phyloP scores from a whole-genome alignment of 2,888 invertebrate genomes.

The Neria commutata region DNA sequence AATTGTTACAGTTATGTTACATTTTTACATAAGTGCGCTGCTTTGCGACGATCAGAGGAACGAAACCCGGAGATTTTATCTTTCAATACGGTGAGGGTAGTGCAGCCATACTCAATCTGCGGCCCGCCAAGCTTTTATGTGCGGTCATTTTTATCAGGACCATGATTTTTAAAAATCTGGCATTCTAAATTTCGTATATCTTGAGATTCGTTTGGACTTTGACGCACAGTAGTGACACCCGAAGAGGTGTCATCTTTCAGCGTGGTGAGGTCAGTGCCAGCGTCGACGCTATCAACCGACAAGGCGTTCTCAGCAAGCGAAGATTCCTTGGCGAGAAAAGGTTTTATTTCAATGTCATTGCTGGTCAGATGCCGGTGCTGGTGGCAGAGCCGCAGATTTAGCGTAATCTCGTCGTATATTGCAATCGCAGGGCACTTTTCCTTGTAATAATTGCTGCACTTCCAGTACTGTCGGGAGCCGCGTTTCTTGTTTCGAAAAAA shows the following conservation, averaged over 20 bases:
- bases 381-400: slow-evolving; percentile 57
- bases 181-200: too few species aligned
- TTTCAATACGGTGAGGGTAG: too few species aligned
- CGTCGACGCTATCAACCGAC: neutral
- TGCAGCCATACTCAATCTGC: too few species aligned
- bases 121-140: too few species aligned
- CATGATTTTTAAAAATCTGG: too few species aligned
- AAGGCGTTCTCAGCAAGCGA: neutral
- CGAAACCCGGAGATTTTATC: too few species aligned
- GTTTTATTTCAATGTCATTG: slow-evolving; percentile 58
- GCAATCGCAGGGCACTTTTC: slow-evolving; percentile 62
- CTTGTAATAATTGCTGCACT: slow-evolving; percentile 62
- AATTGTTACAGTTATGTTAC: too few species aligned
- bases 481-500: slow-evolving; percentile 62
- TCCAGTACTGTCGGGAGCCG: slow-evolving; percentile 61
- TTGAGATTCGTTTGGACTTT: too few species aligned
- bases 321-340: slow-evolving; percentile 36
- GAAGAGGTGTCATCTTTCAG: neutral
- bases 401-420: slow-evolving; percentile 58
- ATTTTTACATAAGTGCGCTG: too few species aligned
- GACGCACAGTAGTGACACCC: too few species aligned
- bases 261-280: slow-evolving; percentile 3
- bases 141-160: too few species aligned
- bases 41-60: too few species aligned
- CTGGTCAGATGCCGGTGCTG: slow-evolving; percentile 58